These are phyloP conservation scores for Philantomba maxwellii DNA, from an alignment of 2,113 vertebrate genomes.

Conservation along the genomic window DNA sequence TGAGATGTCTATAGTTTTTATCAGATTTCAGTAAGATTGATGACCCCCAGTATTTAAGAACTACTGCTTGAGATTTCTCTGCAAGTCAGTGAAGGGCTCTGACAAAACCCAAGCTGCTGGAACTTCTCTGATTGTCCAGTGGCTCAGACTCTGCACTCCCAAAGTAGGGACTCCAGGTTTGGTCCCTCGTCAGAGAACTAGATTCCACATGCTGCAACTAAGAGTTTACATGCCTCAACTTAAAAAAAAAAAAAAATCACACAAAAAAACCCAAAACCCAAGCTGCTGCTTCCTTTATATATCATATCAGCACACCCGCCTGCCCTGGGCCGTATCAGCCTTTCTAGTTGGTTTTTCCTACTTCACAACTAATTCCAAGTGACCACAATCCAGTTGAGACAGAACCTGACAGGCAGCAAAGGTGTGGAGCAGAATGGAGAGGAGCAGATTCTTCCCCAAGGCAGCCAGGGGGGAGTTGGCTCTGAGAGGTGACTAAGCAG, in stretches of 20 bases:
- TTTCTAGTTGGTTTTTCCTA: background rate
- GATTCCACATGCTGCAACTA: background rate
- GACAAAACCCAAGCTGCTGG: background rate
- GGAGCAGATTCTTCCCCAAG: background rate
- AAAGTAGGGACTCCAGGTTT: background rate
- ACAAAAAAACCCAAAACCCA: background rate
- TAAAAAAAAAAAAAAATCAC: background rate
- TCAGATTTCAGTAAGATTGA: background rate
- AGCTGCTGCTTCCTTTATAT: background rate
- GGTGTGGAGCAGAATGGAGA: background rate
- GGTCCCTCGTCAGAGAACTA: background rate
- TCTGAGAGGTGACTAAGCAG: conserved; percentile 32
- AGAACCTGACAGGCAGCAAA: background rate
- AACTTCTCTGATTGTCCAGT: background rate
- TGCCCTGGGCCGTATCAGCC: background rate
- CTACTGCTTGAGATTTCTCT: background rate
- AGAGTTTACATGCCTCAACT: background rate
- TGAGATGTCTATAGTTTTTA: background rate
- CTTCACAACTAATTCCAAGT: background rate
- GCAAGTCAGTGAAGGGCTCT: background rate
- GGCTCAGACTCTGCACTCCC: background rate
- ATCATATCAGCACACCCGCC: background rate
- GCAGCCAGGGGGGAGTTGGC: background rate
- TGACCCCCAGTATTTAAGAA: background rate
- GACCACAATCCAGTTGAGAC: background rate